phyloP scores from a whole-genome alignment of 1,140 invertebrate species.

The Caenorhabditis remanei region DNA sequence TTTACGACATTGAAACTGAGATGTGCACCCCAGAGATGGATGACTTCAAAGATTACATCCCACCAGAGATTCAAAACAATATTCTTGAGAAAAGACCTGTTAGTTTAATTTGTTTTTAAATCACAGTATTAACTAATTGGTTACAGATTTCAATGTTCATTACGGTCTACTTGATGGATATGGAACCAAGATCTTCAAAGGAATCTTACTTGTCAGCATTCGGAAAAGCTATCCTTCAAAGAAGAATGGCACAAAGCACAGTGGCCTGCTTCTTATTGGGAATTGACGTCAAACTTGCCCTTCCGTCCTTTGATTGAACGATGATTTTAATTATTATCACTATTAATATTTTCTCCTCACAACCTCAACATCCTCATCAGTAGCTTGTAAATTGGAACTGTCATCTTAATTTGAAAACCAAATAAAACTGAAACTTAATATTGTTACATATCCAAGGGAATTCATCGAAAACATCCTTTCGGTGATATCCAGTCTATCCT shows the following conservation, averaged over 20 bases:
- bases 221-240: slow-evolving; percentile 75
- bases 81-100: slow-evolving; percentile 77
- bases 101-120: background rate
- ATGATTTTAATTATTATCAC: background rate
- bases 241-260: slow-evolving; percentile 76
- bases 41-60: slow-evolving; percentile 78
- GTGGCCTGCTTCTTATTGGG: slow-evolving; percentile 77
- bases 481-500: slow-evolving; percentile 44
- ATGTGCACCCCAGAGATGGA: slow-evolving; percentile 78
- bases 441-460: background rate
- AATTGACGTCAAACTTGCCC: slow-evolving; percentile 74
- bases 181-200: slow-evolving; percentile 74
- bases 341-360: background rate
- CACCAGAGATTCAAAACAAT: slow-evolving; percentile 76
- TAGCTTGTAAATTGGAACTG: slow-evolving; percentile 25
- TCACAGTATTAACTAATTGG: background rate
- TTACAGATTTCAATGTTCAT: slow-evolving; percentile 78
- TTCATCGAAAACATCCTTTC: background rate
- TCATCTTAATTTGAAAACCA: background rate
- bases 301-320: slow-evolving; percentile 59
- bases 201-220: slow-evolving; percentile 77
- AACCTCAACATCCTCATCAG: slow-evolving; percentile 26
- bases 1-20: slow-evolving; percentile 78
- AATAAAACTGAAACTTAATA: slow-evolving; percentile 23
- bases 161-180: slow-evolving; percentile 77